A percentile compares a stretch with the other conserved stretches of the same genome.
Evolutionary conservation across 2,888 invertebrate species (phyloP).

Genomic region (Pterostichus niger): DNA sequence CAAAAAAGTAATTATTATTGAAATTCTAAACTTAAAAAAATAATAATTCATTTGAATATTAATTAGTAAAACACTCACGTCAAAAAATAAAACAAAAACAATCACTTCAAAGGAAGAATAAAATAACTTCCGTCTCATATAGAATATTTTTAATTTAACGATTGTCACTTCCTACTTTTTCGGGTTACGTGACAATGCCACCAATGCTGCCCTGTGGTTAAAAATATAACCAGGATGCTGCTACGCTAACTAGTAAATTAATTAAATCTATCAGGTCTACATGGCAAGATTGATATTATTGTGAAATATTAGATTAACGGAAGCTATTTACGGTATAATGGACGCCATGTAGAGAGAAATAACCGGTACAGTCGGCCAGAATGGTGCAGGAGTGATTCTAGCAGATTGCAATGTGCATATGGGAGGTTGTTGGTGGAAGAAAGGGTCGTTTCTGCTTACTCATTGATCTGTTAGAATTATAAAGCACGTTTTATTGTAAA

Average conservation of each 20-base stretch:
- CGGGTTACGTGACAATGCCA: background rate
- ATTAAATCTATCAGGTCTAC: constrained; percentile 20
- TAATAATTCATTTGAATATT: background rate
- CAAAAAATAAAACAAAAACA: background rate
- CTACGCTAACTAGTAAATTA: constrained; percentile 22
- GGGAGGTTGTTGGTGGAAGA: background rate
- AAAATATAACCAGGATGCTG: constrained; percentile 20
- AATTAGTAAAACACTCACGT: constrained; percentile 4
- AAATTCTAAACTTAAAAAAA: background rate
- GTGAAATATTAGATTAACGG: constrained; percentile 59
- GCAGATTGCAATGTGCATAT: background rate
- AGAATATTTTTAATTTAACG: constrained; percentile 3
- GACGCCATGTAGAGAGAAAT: constrained; percentile 45
- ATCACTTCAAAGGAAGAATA: background rate
- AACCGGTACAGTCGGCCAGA: background rate
- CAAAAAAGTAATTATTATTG: constrained; percentile 44
- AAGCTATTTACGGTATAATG: constrained; percentile 62
- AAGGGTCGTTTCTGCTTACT: constrained; percentile 57
- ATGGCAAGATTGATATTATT: constrained; percentile 57
- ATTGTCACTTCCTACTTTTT: constrained; percentile 12
- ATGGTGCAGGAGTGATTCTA: constrained; percentile 9
- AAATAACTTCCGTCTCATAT: background rate
- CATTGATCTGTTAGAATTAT: constrained; percentile 54
- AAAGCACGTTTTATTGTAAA: constrained; percentile 51
- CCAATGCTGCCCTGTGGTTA: constrained; percentile 17